Evolutionary conservation across 2,888 invertebrate genomes (phyloP), one percentile per base, ranked within the genome.

Genomic region (Anagyrus pseudococci): DNA sequence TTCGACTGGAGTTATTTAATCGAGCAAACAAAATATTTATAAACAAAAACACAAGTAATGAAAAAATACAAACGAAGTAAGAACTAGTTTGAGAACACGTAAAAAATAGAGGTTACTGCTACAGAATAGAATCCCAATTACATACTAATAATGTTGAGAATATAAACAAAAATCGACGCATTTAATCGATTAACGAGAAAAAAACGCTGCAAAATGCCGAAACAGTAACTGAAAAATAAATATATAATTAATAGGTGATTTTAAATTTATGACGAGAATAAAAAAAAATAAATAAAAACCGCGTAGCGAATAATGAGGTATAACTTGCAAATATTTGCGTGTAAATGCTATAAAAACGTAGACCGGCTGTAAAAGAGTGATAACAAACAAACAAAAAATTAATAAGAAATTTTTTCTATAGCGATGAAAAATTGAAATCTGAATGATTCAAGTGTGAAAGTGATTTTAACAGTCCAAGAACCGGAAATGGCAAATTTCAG

Each of bases 401-500:
- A 70, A 74, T 67, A 70, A 67, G 70, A 71, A 49, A 33, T 60
- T 43, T 66, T 62, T 66, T 61, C 48, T 65, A 62, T 62, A 67
- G 58, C 33, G 40, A 40, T 37, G 29, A 53, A 44, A 29, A 49
- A 47, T 67, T 20, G 46, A 68, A 58, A 48, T 57, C 44, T 60
- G 57, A 64, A 59, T 59, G 47, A 46, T 54, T 59, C 33, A 65
- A 58, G 58, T 67, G 57, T 44, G 64, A 62, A 49, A 47, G 54
- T 53, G 41, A 53, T 40, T 20, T 37, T 23, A n/a, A 48, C 61
- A 66, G 70, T 73, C 72, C 71, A 63, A 71, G 73, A 77, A 76
- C 73, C 74, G 76, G 76, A 75, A 76, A 76, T 76, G 74, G 72
- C 19, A 20, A 62, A 58, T 48, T 33, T 46, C 26, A 13, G 20